These are phyloP conservation scores for Xyliphius kryptos DNA, from an alignment of 2,113 vertebrate species.

Conservation along the genomic window DNA sequence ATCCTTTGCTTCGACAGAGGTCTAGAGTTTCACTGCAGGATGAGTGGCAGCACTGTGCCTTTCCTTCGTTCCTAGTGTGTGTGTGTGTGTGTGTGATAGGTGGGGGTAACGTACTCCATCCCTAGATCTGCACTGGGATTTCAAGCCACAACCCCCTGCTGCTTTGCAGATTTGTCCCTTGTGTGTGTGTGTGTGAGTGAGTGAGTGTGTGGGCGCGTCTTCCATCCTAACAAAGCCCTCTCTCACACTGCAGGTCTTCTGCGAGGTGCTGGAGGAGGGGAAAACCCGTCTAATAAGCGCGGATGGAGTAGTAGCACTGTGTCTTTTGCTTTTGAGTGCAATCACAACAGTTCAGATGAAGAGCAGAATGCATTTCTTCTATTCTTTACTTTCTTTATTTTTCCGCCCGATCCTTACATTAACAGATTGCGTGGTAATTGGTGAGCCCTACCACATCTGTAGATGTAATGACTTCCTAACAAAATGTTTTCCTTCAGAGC, in stretches of 20 bases:
- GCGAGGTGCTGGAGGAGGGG: slow-evolving; percentile 35
- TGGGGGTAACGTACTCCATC: slow-evolving; percentile 28
- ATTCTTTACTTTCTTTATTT: background rate
- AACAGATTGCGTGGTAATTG: background rate
- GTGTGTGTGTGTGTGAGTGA: slow-evolving; percentile 24
- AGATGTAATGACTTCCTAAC: background rate
- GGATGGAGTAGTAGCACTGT: slow-evolving; percentile 8
- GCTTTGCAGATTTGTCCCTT: slow-evolving; percentile 32
- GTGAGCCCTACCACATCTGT: background rate
- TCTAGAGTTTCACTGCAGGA: slow-evolving; percentile 41
- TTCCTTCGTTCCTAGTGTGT: slow-evolving; percentile 25
- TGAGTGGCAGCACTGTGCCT: slow-evolving; percentile 33
- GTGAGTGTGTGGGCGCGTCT: slow-evolving; percentile 24
- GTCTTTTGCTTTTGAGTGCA: background rate
- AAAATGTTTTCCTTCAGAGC: too few species aligned
- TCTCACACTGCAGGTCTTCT: slow-evolving; percentile 30
- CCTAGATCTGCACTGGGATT: slow-evolving; percentile 34
- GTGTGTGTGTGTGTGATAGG: slow-evolving; percentile 1
- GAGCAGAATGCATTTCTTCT: background rate
- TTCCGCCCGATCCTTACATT: too few species aligned
- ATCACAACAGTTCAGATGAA: slow-evolving; percentile 1
- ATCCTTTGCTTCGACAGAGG: slow-evolving; percentile 27
- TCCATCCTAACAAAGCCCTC: slow-evolving; percentile 42
- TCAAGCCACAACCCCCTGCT: slow-evolving; percentile 39
- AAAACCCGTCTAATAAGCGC: slow-evolving; percentile 26